Evolutionary conservation across 2,797 vertebrate species (phyloP), one percentile per base, ranked within the genome.

Genomic region (Channa striata): DNA sequence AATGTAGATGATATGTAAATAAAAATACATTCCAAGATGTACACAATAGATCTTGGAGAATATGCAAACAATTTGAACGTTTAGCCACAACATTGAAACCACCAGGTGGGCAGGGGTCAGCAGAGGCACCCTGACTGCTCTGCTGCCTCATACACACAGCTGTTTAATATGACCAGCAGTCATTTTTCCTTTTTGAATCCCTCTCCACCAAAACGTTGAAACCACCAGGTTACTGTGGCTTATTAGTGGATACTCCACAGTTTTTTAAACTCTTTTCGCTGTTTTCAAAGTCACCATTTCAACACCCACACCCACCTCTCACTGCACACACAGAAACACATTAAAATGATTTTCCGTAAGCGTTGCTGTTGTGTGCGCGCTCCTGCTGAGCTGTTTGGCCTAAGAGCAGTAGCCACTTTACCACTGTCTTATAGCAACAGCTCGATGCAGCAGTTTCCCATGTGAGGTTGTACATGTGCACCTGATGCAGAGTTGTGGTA

Each of bases 341-440:
- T 51, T 20, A 16, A 36, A 47, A 57, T 16, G 6, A 51, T 60
- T 64, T 67, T 37, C 6, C 2, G n/a, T 56, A 19, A 58, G 5
- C 16, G n/a, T 40, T 52, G 20, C 30, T 54, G 46, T 42, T 59
- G 25, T 63, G 68, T 47, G 69, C 74, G 59, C 51, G 37, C 60
- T 64, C 60, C 71, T 6, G 70, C 53, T 72, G 70, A 70, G 70
- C 17, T 72, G 40, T 77, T 76, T 76, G 68, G 53, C 54, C 59
- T 25, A 21, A 51, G 44, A 66, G 59, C 47, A 68, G 70, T n/a
- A 60, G 59, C 61, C 44, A 67, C 69, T 75, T 76, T 74, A 65
- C 60, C 54, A 43, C 36, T 14, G 37, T 74, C 36, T 71, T 48
- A 14, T n/a, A 53, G 37, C 60, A 64, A 47, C 64, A 54, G 67